Evolutionary conservation across 2,113 vertebrate species (phyloP).

Genomic region (Chrysemys picta): DNA sequence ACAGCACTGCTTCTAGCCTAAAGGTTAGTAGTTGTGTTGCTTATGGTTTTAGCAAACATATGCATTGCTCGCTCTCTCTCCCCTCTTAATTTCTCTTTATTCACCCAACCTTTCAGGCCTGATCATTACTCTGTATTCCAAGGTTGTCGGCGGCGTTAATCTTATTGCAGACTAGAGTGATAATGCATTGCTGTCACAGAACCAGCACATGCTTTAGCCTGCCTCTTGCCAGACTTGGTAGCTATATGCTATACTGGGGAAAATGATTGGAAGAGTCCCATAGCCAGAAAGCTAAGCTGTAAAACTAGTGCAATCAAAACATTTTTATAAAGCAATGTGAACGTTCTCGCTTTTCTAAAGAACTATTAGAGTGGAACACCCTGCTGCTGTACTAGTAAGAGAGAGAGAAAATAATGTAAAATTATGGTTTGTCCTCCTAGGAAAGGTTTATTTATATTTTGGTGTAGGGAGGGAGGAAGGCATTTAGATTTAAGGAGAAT

Average conservation of each 20-base stretch:
- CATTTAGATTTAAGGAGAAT: not conserved
- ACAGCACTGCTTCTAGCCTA: not conserved
- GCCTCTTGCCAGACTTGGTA: constrained; percentile 68
- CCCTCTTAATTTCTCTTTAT: not conserved
- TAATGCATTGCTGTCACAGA: constrained; percentile 73
- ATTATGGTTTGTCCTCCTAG: not conserved
- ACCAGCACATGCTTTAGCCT: constrained; percentile 72
- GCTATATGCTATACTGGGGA: constrained; percentile 66
- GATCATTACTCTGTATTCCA: constrained; percentile 41
- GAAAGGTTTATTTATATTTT: constrained; percentile 11
- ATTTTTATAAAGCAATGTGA: constrained; percentile 27
- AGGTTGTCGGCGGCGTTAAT: constrained; percentile 71
- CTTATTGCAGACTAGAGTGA: constrained; percentile 67
- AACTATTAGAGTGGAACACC: constrained; percentile 5
- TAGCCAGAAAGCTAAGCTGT: constrained; percentile 61
- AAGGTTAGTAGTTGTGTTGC: constrained; percentile 41
- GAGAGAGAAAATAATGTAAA: not conserved
- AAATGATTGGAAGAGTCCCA: constrained; percentile 69
- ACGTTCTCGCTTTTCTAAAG: constrained; percentile 43
- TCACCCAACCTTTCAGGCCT: constrained; percentile 52
- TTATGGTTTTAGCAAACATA: constrained; percentile 44
- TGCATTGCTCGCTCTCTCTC: not conserved
- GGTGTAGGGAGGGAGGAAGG: not conserved
- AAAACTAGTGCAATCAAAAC: constrained; percentile 46
- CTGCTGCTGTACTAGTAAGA: constrained; percentile 26